A percentile compares a stretch with the other conserved stretches of the same genome.
These are phyloP conservation scores for Kryptolebias marmoratus DNA, from an alignment of 2,113 vertebrate species.

Conservation along the genomic window DNA sequence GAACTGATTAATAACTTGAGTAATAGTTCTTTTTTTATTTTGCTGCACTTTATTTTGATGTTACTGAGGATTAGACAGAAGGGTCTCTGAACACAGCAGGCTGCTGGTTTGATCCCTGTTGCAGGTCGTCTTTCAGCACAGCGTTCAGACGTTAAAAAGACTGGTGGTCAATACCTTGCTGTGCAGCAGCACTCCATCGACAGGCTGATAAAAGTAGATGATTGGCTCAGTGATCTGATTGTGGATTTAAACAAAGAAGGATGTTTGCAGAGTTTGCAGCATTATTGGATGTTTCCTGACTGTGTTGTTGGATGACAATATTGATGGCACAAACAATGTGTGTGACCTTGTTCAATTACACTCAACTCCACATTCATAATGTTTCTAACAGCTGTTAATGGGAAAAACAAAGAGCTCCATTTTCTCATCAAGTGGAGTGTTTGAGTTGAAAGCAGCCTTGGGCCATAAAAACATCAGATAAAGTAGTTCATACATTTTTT, in stretches of 20 bases:
- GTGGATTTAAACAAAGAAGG: conserved; percentile 26
- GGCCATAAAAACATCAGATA: conserved; percentile 54
- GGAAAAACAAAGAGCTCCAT: conserved; percentile 9
- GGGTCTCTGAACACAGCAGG: conserved; percentile 35
- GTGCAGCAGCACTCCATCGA: conserved; percentile 29
- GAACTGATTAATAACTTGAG: conserved; percentile 52
- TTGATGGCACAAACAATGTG: not conserved
- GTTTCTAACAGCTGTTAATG: not conserved
- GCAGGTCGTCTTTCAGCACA: conserved; percentile 38
- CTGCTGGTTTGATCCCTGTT: conserved; percentile 53
- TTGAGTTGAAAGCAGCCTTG: conserved; percentile 33
- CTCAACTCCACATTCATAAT: conserved; percentile 8
- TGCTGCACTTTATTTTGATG: conserved; percentile 19
- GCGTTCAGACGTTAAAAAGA: conserved; percentile 40
- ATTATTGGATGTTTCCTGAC: conserved; percentile 19
- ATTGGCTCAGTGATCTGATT: conserved; percentile 42
- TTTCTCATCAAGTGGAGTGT: conserved; percentile 45
- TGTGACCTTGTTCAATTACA: conserved; percentile 23
- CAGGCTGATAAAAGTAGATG: conserved; percentile 23
- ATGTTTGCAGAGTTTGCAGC: not conserved
- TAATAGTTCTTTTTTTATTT: not conserved
- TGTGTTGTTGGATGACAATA: not conserved
- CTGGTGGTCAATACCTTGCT: conserved; percentile 43
- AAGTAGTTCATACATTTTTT: conserved; percentile 41
- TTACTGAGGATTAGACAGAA: conserved; percentile 20